Evolutionary conservation across 1,140 invertebrate genomes (phyloP), one percentile per base, ranked within the genome.

Genomic region (Drosophila bocki): DNA sequence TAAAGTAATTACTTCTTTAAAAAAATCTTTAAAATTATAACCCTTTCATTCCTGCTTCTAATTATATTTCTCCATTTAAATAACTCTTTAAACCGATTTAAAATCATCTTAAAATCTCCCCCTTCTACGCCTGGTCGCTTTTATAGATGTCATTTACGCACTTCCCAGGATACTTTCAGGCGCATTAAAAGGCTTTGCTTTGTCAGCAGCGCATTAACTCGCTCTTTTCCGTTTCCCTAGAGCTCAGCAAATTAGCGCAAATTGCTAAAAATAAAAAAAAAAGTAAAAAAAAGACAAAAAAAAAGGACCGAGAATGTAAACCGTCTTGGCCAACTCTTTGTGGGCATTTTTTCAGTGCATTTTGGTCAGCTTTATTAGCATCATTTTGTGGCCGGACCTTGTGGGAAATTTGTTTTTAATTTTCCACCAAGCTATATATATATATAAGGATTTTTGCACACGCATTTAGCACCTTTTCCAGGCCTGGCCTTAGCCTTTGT

Each of bases 341-440:
- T 61, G 59, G n/a, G 19, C 19, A 11, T 13, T 62, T 42, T 65
- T 64, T 33, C 37, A 65, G 33, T 39, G 64, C 42, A 48, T 13
- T 68, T 63, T 19, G 44, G 9, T n/a, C 7, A 15, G 17, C 3
- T n/a, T 58, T 70, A 72, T 71, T 72, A 72, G 69, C 65, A 45
- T 71, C 68, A 57, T 70, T 70, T 71, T 71, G 69, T 35, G 69
- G 54, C 35, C 44, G 51, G 62, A 57, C 63, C 19, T 41, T 58
- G 44, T 22, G 22, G 13, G 11, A 51, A 72, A 59, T 60, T 72
- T 71, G 53, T 60, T 72, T 72, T 72, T 60, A 72, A 72, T 72
- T 72, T 50, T 59, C n/a, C 9, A 15, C 22, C 3, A 12, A 13
- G 19, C 15, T 26, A 13, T 47, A 22, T 15, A 22, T 47, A 47